phyloP scores from a whole-genome alignment of 1,140 invertebrate genomes.

The Neomicropteryx cornuta region DNA sequence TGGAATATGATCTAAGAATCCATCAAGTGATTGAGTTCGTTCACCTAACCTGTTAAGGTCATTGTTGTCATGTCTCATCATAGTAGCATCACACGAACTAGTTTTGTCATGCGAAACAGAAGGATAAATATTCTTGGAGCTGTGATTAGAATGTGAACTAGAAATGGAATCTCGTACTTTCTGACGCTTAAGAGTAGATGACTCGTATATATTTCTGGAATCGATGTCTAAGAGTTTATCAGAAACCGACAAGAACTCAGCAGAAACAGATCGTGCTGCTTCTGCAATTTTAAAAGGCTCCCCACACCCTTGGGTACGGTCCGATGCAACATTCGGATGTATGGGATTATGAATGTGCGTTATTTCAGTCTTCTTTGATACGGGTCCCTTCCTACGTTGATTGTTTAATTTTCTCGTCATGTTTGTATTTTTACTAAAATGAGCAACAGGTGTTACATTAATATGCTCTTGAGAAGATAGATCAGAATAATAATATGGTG shows the following conservation, averaged over 20 bases:
- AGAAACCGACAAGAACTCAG: conserved; percentile 52
- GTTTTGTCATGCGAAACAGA: conserved; percentile 32
- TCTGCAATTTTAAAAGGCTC: conserved; percentile 46
- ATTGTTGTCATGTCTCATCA: no score
- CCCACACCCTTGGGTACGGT: conserved; percentile 25
- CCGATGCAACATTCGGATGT: conserved; percentile 29
- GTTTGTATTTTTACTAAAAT: conserved; percentile 37
- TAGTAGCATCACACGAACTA: conserved; percentile 4
- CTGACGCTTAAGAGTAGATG: conserved; percentile 47
- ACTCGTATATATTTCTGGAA: conserved; percentile 65
- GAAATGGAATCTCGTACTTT: conserved; percentile 40
- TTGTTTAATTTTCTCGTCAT: conserved; percentile 52
- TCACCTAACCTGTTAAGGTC: no score
- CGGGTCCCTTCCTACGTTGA: conserved; percentile 43
- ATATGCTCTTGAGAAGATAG: conserved; percentile 45
- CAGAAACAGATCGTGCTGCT: conserved; percentile 51
- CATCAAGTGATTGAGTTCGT: conserved; percentile 10
- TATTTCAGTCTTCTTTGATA: conserved; percentile 59
- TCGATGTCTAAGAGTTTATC: conserved; percentile 61
- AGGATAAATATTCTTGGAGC: conserved; percentile 38
- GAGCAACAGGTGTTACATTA: conserved; percentile 29
- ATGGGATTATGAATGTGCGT: conserved; percentile 72
- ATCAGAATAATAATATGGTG: conserved; percentile 82
- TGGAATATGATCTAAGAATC: no score
- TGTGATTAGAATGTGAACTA: conserved; percentile 33